Evolutionary conservation across 2,113 vertebrate species (phyloP), one percentile per base, ranked within the genome.

Genomic region (Cyrtonyx montezumae): DNA sequence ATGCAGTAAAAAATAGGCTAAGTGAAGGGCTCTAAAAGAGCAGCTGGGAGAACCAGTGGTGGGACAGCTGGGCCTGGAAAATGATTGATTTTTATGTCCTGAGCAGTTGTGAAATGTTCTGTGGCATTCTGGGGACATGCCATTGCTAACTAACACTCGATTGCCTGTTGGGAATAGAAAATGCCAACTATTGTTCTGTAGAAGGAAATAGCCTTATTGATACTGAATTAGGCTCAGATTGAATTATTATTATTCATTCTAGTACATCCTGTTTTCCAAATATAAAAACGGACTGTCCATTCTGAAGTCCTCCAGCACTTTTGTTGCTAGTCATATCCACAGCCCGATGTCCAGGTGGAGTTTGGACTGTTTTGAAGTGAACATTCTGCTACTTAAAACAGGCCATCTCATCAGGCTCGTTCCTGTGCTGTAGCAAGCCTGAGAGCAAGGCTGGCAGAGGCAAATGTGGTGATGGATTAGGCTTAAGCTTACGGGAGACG

Each of bases 161-260:
- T 94, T 94, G 95, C 87, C 94, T 93, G n/a, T 90, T 96, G 95
- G 93, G 96, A 87, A 95, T 76, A 95, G 87, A 91, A 96, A 95
- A 95, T 94, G 95, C 94, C 96, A 96, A 6, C 94, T 91, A 95
- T 96, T 96, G 95, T 95, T 96, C 94, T 76, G 79, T 79, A 95
- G 95, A 95, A 96, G 93, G 94, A 96, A 96, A 94, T 94, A 95
- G 95, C 79, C 91, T 95, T 94, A 94, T 92, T 95, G 93, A 96
- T 96, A 94, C 77, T 79, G 91, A 95, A 95, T 95, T 95, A 94
- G 77, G 46, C 65, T 94, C 66, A 75, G 87, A 95, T 73, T 96
- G 84, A 91, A 91, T 95, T 89, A 93, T 93, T 67, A 85, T 95
- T 94, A 92, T 86, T 94, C 90, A 91, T 90, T 96, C 11, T 58